Conservation (phyloP, 2,113 vertebrate species). For the Sceloporus tristichus region DNA sequence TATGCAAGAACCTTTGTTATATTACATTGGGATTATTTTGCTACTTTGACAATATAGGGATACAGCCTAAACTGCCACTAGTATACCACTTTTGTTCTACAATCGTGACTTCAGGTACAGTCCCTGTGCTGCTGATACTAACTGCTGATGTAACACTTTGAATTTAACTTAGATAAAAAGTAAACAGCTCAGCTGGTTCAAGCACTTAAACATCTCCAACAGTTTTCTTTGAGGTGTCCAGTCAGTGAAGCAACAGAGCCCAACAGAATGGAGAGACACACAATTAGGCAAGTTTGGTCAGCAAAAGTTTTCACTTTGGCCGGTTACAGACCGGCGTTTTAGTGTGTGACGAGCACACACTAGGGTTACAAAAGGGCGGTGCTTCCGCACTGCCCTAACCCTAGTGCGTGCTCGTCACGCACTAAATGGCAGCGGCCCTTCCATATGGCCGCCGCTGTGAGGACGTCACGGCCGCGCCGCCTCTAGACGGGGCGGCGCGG, state of each 20-base stretch:
- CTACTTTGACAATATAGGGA: not conserved
- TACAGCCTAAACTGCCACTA: not conserved
- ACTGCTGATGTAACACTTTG: not conserved
- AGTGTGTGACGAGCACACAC: too few species aligned
- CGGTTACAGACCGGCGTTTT: too few species aligned
- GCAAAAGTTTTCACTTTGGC: too few species aligned
- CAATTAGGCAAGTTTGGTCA: not conserved
- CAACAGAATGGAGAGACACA: slow-evolving; percentile 16
- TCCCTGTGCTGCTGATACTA: not conserved
- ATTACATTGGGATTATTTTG: not conserved
- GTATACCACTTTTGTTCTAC: not conserved
- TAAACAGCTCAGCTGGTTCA: not conserved
- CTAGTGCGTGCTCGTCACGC: too few species aligned
- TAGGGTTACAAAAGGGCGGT: too few species aligned
- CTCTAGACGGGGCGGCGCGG: too few species aligned
- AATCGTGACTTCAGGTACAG: not conserved
- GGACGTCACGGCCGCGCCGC: too few species aligned
- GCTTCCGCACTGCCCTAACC: too few species aligned
- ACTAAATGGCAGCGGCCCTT: too few species aligned
- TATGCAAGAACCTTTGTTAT: too few species aligned
- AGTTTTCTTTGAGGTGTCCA: not conserved
- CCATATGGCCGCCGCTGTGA: too few species aligned
- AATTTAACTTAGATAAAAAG: not conserved
- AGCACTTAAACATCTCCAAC: not conserved
- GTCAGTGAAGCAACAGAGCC: not conserved